Conservation (phyloP, 2,888 invertebrate species). For the Rhagonycha lutea region DNA sequence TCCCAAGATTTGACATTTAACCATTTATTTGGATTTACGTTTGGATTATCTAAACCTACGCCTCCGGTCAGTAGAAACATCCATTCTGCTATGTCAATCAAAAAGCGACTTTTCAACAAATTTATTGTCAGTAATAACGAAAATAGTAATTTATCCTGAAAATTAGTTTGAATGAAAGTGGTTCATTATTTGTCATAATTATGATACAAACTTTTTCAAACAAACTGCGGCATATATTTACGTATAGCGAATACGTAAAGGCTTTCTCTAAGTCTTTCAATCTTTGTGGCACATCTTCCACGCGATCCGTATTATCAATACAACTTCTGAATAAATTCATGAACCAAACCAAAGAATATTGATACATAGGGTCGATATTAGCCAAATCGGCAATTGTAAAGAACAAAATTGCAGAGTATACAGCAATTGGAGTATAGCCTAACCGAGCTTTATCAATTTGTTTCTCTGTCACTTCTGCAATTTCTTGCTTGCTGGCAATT, state of each 20-base stretch:
- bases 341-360: constrained; percentile 94
- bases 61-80: constrained; percentile 89
- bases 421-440: constrained; percentile 89
- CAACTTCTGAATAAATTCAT: constrained; percentile 84
- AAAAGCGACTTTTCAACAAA: constrained; percentile 64
- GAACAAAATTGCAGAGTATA: constrained; percentile 87
- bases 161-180: constrained; percentile 24
- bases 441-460: constrained; percentile 85
- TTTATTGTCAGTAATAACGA: constrained; percentile 77
- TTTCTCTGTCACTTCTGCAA: constrained; percentile 87
- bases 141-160: constrained; percentile 86
- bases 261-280: constrained; percentile 74
- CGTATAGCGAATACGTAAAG: constrained; percentile 88
- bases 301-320: constrained; percentile 84
- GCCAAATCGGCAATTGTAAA: constrained; percentile 90
- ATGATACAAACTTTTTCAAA: constrained; percentile 78
- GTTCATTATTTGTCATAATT: not conserved
- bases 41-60: constrained; percentile 75
- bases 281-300: constrained; percentile 78
- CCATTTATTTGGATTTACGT: constrained; percentile 73
- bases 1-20: constrained; percentile 75
- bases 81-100: constrained; percentile 71
- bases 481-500: constrained; percentile 87
- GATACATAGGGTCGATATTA: constrained; percentile 96
- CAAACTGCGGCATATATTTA: constrained; percentile 89